A percentile compares a stretch with the other conserved stretches of the same genome.
Conservation (phyloP, 2,113 vertebrate genomes). For the Lasiurus cinereus region DNA sequence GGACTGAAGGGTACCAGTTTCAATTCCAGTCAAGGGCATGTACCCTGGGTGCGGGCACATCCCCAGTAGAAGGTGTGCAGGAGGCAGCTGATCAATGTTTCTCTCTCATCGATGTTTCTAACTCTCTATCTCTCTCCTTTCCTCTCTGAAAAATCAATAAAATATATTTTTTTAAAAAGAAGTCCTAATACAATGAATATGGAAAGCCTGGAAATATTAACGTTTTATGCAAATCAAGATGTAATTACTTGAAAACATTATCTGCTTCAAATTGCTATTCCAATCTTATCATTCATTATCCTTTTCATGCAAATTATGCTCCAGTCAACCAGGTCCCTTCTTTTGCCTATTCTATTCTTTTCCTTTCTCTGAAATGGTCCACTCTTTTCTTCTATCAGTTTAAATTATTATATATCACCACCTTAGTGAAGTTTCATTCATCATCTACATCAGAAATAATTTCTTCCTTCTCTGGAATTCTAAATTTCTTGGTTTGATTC, state of each 20-base stretch:
- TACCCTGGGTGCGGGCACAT: no score
- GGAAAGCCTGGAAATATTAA: not conserved
- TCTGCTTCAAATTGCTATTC: not conserved
- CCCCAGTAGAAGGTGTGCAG: no score
- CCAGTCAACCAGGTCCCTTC: not conserved
- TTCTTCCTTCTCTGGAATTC: slow-evolving; percentile 3
- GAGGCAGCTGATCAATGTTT: no score
- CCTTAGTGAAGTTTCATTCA: not conserved
- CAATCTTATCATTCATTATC: not conserved
- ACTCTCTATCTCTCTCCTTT: no score
- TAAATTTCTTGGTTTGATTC: slow-evolving; percentile 1
- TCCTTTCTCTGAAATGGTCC: not conserved
- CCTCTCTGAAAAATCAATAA: no score
- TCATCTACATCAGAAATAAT: not conserved
- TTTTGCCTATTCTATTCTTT: slow-evolving; percentile 17
- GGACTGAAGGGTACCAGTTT: no score
- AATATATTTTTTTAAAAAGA: not conserved
- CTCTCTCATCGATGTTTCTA: no score
- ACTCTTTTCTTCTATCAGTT: not conserved
- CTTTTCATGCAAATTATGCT: not conserved
- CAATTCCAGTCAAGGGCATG: no score
- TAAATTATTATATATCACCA: not conserved
- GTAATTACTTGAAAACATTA: slow-evolving; percentile 30
- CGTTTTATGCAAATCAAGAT: not conserved
- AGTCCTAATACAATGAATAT: slow-evolving; percentile 39